phyloP scores from a whole-genome alignment of 64 coral and sea anemone genomes.

The Porites lutea region DNA sequence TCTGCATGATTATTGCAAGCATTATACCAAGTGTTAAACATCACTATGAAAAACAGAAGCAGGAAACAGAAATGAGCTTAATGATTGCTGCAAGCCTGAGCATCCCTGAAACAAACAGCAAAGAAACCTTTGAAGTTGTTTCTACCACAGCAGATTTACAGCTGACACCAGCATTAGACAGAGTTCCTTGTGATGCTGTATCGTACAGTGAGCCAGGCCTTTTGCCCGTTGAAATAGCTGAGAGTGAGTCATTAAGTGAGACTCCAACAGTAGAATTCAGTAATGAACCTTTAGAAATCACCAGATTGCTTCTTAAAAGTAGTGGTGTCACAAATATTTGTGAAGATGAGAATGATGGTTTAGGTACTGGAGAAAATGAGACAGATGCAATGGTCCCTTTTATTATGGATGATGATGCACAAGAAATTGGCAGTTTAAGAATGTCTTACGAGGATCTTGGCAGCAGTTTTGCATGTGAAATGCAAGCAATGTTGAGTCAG shows the following conservation, averaged over 20 bases:
- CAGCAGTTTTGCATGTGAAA: conserved; percentile 87
- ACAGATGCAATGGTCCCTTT: neutral
- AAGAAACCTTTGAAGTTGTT: conserved; percentile 69
- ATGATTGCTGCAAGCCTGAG: conserved; percentile 35
- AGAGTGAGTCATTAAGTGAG: neutral
- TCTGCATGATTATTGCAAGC: conserved; percentile 87
- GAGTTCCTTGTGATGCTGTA: neutral
- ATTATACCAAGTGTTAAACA: conserved; percentile 70
- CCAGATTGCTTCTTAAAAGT: neutral
- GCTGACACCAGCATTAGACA: neutral
- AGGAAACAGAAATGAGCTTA: conserved; percentile 39
- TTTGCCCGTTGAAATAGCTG: neutral
- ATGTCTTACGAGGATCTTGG: conserved; percentile 76
- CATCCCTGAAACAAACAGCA: conserved; percentile 35
- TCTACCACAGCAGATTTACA: conserved; percentile 17
- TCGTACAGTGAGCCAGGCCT: neutral
- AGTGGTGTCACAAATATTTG: neutral
- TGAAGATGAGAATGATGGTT: neutral
- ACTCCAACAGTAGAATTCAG: neutral
- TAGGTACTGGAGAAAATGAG: conserved; percentile 17
- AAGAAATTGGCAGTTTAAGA: conserved; percentile 58
- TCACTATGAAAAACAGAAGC: conserved; percentile 63
- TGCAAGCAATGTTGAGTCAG: conserved; percentile 69
- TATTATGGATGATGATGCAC: conserved; percentile 71
- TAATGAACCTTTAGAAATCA: conserved; percentile 1